Percentiles rank a stretch among this genome's conserved stretches.
Conservation (phyloP, 2,888 invertebrate genomes). For the Drosophila setosimentum region DNA sequence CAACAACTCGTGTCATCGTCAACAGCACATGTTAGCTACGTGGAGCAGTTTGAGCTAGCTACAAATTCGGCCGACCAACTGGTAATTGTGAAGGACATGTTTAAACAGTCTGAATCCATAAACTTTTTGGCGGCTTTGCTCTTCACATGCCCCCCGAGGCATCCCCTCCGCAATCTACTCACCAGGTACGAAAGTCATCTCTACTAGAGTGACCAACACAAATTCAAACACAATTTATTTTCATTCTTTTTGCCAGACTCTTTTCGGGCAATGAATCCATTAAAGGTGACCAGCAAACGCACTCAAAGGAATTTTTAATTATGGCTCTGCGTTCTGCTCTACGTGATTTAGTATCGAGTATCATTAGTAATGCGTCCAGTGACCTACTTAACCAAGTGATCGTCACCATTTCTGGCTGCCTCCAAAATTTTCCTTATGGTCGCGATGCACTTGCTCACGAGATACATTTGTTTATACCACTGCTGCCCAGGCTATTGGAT, state of each 20-base stretch:
- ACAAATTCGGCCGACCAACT: conserved; percentile 38
- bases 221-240: background rate
- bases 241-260: conserved; percentile 32
- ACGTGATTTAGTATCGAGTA: conserved; percentile 44
- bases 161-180: conserved; percentile 84
- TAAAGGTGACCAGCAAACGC: conserved; percentile 23
- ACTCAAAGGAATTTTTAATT: conserved; percentile 54
- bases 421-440: background rate
- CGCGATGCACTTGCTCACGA: background rate
- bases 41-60: conserved; percentile 28
- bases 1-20: background rate
- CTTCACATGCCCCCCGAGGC: conserved; percentile 82
- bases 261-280: conserved; percentile 43
- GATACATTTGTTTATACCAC: background rate
- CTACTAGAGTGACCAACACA: background rate
- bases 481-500: conserved; percentile 53
- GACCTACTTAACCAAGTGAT: background rate
- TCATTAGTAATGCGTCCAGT: conserved; percentile 5
- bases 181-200: conserved; percentile 75
- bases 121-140: conserved; percentile 82
- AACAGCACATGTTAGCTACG: conserved; percentile 31
- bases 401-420: background rate
- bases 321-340: conserved; percentile 64
- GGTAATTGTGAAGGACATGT: conserved; percentile 19
- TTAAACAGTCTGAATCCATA: background rate